Evolutionary conservation across 2,113 vertebrate species (phyloP), one percentile per base, ranked within the genome.

Genomic region (Anarrhichthys ocellatus): DNA sequence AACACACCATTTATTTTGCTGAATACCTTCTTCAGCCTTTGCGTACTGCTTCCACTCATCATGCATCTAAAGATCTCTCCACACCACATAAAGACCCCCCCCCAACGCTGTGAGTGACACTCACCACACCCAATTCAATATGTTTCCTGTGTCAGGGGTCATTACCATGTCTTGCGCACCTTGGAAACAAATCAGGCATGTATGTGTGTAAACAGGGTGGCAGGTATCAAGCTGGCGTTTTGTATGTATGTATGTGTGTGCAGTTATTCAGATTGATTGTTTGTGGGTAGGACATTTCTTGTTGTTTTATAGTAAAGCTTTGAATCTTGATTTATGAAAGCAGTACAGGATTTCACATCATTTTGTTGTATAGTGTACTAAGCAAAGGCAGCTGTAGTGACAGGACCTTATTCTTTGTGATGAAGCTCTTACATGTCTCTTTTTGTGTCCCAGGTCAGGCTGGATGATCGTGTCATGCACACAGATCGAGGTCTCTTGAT

Each of bases 401-500:
- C 11, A 58, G 59, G 22, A 40, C 34, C 9, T 48, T 24, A 1
- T 44, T 40, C 6, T 68, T 59, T 65, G 20, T 62, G 10, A 65
- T 50, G 6, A 61, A 3, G 2, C 18, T 70, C 46, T 83, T 2
- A n/a, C 14, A 34, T 69, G 13, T 84, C 22, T 59, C 20, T 80
- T 65, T 58, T 63, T 67, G 32, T 50, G 5, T 80, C 72, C 1
- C 93, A 99, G 98, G 92, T 99, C 86, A 96, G 93, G 92, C 93
- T 94, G 1, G 97, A 99, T 0, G 98, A 99, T 65, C 96, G 98
- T 7, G 90, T 98, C 29, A 92, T 99, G 84, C 95, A 96, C 93
- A 98, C 97, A 0, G 96, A 97, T 58, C 95, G 96, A 0, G 98
- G 98, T 46, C 94, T 99, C 80, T 93, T 99, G 86, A 97, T 99